These are phyloP conservation scores for Australoheros scitulus DNA, from an alignment of 2,113 vertebrate genomes.

Conservation along the genomic window DNA sequence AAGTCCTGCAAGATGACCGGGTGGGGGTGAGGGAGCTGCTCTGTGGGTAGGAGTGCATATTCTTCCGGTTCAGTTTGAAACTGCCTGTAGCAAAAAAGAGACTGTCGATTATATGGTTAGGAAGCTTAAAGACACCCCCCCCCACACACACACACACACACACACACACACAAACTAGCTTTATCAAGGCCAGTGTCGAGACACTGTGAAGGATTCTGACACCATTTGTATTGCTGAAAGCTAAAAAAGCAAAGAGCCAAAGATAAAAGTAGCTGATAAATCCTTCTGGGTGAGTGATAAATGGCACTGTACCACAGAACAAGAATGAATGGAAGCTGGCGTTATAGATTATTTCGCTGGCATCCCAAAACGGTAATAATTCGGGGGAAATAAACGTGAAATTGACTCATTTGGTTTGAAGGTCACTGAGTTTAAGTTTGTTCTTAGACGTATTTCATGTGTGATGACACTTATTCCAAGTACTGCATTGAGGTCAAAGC, in stretches of 20 bases:
- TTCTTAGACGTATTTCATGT: conserved; percentile 17
- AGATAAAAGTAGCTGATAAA: conserved; percentile 6
- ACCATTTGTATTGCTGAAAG: conserved; percentile 24
- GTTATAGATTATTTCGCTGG: neutral
- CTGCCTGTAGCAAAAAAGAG: conserved; percentile 62
- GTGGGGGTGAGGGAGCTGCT: conserved; percentile 13
- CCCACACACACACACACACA: neutral
- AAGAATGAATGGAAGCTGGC: neutral
- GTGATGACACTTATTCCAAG: conserved; percentile 18
- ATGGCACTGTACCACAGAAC: neutral
- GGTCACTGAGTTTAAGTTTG: neutral
- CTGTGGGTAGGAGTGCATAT: conserved; percentile 73
- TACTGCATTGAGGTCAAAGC: conserved; percentile 14
- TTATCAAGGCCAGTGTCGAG: conserved; percentile 23
- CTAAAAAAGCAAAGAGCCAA: neutral
- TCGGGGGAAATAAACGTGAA: neutral
- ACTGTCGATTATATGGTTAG: conserved; percentile 52
- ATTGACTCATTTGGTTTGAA: conserved; percentile 7
- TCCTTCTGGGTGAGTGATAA: conserved; percentile 1
- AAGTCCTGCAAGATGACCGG: conserved; percentile 74
- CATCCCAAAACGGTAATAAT: neutral
- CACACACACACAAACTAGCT: conserved; percentile 30
- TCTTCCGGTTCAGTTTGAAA: conserved; percentile 80
- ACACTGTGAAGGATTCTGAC: conserved; percentile 1
- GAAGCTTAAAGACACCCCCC: neutral